Evolutionary conservation across 2,888 invertebrate genomes (phyloP), one percentile per base, ranked within the genome.

Genomic region (Perdita meconis): DNA sequence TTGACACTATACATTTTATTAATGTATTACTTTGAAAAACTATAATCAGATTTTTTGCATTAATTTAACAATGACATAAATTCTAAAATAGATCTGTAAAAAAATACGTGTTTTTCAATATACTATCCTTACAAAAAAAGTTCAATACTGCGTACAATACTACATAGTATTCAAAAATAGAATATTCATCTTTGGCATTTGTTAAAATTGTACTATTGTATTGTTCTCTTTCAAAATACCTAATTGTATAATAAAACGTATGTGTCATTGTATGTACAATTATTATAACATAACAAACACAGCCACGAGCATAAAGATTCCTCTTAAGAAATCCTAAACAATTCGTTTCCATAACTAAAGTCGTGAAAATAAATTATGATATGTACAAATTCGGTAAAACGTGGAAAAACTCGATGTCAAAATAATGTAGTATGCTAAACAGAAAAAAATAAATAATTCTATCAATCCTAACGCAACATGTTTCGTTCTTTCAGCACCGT

Each of bases 161-260:
- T 30, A n/a, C n/a, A n/a, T n/a, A 42, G 24, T 26, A 56, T 77
- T 53, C 53, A 63, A 55, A 63, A 44, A 38, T 13, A 56, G n/a
- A 69, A 16, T 57, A 63, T 65, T 61, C 8, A 40, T 66, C 71
- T 78, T 78, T 78, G 78, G 71, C 36, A 59, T 78, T 40, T 24
- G 16, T 56, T 40, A 12, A 24, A 19, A 26, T 30, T 30, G 26
- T 51, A 19, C 42, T 40, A 36, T 13, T 55, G 6, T 63, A 51
- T 61, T 16, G 34, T 24, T 24, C 40, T 66, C 16, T 44, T 42
- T 16, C 19, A 5, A 50, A 66, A 51, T n/a, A 10, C 61, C 44
- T 50, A 19, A 40, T 44, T 38, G 19, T 40, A 51, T 40, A 8
- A 56, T 65, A 16, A 66, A 66, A 50, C 47, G 50, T 57, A 53